Evolutionary conservation across 2,113 vertebrate species (phyloP), one percentile per base, ranked within the genome.

Genomic region (Ctenomys sociabilis): DNA sequence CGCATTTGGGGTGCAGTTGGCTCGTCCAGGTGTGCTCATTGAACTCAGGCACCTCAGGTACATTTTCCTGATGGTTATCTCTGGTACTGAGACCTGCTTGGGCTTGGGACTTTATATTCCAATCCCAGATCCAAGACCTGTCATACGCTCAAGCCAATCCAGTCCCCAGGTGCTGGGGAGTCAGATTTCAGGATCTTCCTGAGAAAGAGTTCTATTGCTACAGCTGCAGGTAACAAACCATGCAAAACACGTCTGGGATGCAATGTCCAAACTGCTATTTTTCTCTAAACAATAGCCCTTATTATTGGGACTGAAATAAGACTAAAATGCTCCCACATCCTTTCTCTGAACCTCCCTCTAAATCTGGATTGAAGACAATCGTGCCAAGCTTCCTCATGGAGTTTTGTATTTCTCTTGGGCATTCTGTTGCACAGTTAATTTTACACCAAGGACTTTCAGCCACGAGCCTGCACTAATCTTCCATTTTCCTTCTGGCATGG

Each of bases 81-180:
- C 85, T 61, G 5, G 66, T 28, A 45, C 66, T 45, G 14, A 40
- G 45, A 70, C 24, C 32, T 40, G 4, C 61, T 59, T 45, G 13
- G 28, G 86, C 52, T 78, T 61, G 64, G 45, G 66, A 43, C 12
- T 83, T 85, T 49, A 28, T 87, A 61, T 68, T 88, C n/a, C 37
- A 84, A 1, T 14, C 57, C 57, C 21, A 43, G 32, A 26, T 59
- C 14, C 6, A 11, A 61, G 54, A 9, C 73, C 64, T 43, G 7
- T 26, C 10, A 52, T 30, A 78, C 40, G 0, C 0, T 0, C 6
- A 3, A 52, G 16, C 52, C 28, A 28, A 17, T 30, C 28, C 22
- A n/a, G 59, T 43, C 11, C 21, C 17, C 19, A 26, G 16, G 35
- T 12, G 8, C 78, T 24, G 37, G 84, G 17, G 2, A 45, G 37